These are phyloP conservation scores for Lepidochrysops patricia DNA, from an alignment of 2,888 invertebrate species.

Conservation along the genomic window DNA sequence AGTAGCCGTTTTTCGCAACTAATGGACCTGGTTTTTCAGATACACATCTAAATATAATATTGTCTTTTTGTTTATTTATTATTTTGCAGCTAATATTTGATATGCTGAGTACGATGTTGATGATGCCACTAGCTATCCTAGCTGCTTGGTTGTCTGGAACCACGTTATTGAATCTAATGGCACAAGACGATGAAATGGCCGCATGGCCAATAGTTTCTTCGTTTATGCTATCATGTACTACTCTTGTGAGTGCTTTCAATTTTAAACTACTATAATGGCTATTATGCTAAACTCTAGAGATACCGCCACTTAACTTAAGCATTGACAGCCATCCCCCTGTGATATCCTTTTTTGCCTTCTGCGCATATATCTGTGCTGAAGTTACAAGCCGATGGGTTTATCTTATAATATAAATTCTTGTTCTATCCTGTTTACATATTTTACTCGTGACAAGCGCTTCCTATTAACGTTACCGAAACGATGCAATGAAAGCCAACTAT, in stretches of 20 bases:
- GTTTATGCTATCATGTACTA: conserved; percentile 65
- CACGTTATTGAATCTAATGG: conserved; percentile 57
- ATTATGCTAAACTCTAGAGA: too few species aligned
- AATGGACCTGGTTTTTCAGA: neutral
- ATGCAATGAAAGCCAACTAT: too few species aligned
- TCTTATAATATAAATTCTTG: too few species aligned
- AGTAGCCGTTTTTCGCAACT: too few species aligned
- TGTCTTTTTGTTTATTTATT: neutral
- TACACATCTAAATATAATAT: neutral
- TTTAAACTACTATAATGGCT: neutral
- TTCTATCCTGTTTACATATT: too few species aligned
- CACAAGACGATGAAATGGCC: conserved; percentile 46
- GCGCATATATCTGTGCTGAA: too few species aligned
- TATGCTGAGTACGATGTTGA: conserved; percentile 61
- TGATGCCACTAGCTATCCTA: conserved; percentile 62
- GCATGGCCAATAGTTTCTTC: conserved; percentile 66
- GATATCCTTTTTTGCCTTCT: too few species aligned
- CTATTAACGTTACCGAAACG: too few species aligned
- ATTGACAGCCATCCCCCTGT: too few species aligned
- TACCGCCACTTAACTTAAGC: too few species aligned
- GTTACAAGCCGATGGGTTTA: too few species aligned
- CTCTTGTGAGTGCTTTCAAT: conserved; percentile 46
- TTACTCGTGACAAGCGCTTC: too few species aligned
- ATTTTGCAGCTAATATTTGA: conserved; percentile 61
- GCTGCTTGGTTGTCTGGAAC: conserved; percentile 63